phyloP scores from a whole-genome alignment of 2,797 vertebrate species.

The Heteromormyrus szaboi region DNA sequence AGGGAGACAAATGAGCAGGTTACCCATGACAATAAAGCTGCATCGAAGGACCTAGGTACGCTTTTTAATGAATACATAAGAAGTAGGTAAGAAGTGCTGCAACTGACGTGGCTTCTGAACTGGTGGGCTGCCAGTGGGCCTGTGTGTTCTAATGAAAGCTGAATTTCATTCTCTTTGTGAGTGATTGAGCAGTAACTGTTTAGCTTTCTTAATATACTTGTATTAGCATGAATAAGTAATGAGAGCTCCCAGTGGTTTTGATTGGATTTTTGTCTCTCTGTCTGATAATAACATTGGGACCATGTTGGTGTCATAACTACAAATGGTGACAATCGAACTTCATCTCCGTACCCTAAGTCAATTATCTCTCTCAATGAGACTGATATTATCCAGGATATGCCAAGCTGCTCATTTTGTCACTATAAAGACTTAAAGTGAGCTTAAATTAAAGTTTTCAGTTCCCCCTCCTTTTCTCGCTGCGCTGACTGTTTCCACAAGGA shows the following conservation, averaged over 20 bases:
- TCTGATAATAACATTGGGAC: slow-evolving; percentile 80
- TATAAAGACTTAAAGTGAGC: slow-evolving; percentile 16
- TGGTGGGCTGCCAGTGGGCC: slow-evolving; percentile 34
- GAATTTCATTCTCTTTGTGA: slow-evolving; percentile 85
- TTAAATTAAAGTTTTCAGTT: slow-evolving; percentile 20
- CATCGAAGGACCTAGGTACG: background rate
- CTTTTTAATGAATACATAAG: slow-evolving; percentile 4
- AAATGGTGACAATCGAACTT: slow-evolving; percentile 79
- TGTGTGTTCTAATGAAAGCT: slow-evolving; percentile 82
- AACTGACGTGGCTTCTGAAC: background rate
- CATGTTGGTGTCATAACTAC: slow-evolving; percentile 83
- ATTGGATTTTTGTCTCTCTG: slow-evolving; percentile 83
- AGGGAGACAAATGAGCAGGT: background rate
- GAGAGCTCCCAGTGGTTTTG: slow-evolving; percentile 83
- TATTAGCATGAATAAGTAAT: slow-evolving; percentile 99
- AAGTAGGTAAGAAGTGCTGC: background rate
- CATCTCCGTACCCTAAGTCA: slow-evolving; percentile 79
- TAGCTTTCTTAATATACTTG: slow-evolving; percentile 98
- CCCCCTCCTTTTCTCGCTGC: too few species aligned
- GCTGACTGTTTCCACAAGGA: slow-evolving; percentile 16
- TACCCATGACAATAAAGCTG: background rate
- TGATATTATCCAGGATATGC: slow-evolving; percentile 37
- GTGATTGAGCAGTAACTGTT: slow-evolving; percentile 92
- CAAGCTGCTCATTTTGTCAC: slow-evolving; percentile 14
- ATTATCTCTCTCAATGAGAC: slow-evolving; percentile 63